Conservation (phyloP, 2,797 vertebrate species). For the Enteromius argenteus region DNA sequence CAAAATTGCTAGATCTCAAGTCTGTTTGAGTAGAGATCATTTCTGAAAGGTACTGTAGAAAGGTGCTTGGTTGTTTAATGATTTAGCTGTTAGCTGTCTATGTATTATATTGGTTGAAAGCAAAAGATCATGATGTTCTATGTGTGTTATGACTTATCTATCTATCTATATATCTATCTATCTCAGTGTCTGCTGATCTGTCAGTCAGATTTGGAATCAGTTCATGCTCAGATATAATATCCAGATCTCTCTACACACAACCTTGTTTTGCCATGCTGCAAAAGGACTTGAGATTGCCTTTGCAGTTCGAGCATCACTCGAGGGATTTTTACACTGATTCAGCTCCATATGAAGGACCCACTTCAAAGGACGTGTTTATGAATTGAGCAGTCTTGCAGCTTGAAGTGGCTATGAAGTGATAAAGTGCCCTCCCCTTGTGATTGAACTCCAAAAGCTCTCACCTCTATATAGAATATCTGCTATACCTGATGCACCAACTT, state of each 20-base stretch:
- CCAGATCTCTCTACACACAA: conserved; percentile 27
- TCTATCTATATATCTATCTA: not conserved
- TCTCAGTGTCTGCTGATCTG: not conserved
- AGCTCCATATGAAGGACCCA: conserved; percentile 37
- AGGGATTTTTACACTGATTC: conserved; percentile 42
- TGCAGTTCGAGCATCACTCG: conserved; percentile 26
- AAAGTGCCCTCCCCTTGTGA: conserved; percentile 40
- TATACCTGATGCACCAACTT: conserved; percentile 37
- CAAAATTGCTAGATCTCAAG: not conserved
- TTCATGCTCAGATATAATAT: not conserved
- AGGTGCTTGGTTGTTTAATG: not conserved
- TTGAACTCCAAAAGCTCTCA: conserved; percentile 46
- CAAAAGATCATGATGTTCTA: too few species aligned
- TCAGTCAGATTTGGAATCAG: not conserved
- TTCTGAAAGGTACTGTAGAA: not conserved
- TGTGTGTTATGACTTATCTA: not conserved
- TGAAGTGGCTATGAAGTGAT: conserved; percentile 54
- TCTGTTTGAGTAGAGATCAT: not conserved
- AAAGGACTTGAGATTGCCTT: conserved; percentile 35
- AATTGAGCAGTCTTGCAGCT: conserved; percentile 48
- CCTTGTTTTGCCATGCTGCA: conserved; percentile 24
- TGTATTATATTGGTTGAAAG: too few species aligned
- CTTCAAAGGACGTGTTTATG: conserved; percentile 53
- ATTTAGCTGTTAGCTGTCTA: not conserved
- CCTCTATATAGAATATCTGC: conserved; percentile 44